Conservation (phyloP, 2,113 vertebrate genomes). For the Toxotes jaculatrix region DNA sequence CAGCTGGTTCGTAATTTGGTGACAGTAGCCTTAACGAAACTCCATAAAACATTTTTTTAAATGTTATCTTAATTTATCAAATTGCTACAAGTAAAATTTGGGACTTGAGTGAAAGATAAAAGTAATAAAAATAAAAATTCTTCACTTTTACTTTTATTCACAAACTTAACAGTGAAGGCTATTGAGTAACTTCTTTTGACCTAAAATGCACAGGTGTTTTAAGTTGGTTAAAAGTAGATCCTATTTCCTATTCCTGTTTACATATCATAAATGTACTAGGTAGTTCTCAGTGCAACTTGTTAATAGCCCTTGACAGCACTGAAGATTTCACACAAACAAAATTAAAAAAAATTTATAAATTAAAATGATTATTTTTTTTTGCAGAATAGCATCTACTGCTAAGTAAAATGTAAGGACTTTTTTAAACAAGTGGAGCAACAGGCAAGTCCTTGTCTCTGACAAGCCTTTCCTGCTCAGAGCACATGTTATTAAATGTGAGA, state of each 20-base stretch:
- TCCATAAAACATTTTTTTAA: background rate
- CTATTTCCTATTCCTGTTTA: background rate
- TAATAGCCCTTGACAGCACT: background rate
- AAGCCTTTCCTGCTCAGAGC: background rate
- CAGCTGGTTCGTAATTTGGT: slow-evolving; percentile 44
- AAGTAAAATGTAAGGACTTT: background rate
- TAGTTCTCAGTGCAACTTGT: background rate
- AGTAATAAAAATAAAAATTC: too few relatives aligned
- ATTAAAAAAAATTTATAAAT: background rate
- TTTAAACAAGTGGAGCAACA: too few relatives aligned
- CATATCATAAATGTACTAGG: background rate
- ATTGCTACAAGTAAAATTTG: background rate
- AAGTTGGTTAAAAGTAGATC: too few relatives aligned
- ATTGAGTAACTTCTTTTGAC: too few relatives aligned
- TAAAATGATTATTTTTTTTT: too few relatives aligned
- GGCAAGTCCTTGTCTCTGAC: background rate
- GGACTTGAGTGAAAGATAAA: too few relatives aligned
- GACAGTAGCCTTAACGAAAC: background rate
- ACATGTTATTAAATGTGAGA: background rate
- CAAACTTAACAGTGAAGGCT: too few relatives aligned
- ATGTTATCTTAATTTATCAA: background rate
- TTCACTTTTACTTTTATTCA: too few relatives aligned
- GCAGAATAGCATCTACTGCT: background rate
- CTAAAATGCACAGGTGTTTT: too few relatives aligned
- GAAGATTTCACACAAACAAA: background rate